Evolutionary conservation across 2,888 invertebrate species (phyloP).

Genomic region (Schrankia costaestrigalis): DNA sequence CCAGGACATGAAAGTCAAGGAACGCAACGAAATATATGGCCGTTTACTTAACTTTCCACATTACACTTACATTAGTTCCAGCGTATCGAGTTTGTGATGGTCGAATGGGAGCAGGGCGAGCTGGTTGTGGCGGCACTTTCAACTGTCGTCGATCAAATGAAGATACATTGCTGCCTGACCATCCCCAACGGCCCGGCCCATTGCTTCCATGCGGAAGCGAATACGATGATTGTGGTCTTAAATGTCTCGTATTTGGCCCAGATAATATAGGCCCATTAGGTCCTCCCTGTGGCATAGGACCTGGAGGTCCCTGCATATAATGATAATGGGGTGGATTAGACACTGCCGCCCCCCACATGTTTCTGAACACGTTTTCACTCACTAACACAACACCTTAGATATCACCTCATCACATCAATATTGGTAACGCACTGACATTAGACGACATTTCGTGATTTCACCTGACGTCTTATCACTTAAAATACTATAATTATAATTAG

Average conservation of each 20-base stretch:
- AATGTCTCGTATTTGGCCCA: constrained; percentile 60
- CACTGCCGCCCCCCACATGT: constrained; percentile 75
- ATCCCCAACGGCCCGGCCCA: constrained; percentile 78
- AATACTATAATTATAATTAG: constrained; percentile 57
- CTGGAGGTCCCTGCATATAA: constrained; percentile 63
- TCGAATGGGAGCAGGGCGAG: constrained; percentile 63
- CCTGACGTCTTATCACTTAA: constrained; percentile 55
- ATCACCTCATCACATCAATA: constrained; percentile 65
- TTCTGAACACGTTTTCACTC: constrained; percentile 49
- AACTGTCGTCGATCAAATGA: constrained; percentile 73
- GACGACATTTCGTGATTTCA: constrained; percentile 53
- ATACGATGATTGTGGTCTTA: constrained; percentile 75
- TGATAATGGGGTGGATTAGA: constrained; percentile 72
- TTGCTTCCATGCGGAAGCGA: constrained; percentile 79
- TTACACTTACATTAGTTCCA: constrained; percentile 57
- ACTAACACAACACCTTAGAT: constrained; percentile 50
- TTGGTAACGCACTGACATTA: constrained; percentile 55
- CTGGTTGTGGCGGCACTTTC: constrained; percentile 73
- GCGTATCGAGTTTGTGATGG: constrained; percentile 58
- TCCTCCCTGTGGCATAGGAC: constrained; percentile 53
- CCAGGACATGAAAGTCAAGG: constrained; percentile 45
- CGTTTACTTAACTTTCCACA: constrained; percentile 15
- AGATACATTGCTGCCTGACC: constrained; percentile 76
- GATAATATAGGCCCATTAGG: constrained; percentile 63
- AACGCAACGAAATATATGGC: constrained; percentile 23